Evolutionary conservation across 2,113 vertebrate species (phyloP).

Genomic region (Marmota monax): DNA sequence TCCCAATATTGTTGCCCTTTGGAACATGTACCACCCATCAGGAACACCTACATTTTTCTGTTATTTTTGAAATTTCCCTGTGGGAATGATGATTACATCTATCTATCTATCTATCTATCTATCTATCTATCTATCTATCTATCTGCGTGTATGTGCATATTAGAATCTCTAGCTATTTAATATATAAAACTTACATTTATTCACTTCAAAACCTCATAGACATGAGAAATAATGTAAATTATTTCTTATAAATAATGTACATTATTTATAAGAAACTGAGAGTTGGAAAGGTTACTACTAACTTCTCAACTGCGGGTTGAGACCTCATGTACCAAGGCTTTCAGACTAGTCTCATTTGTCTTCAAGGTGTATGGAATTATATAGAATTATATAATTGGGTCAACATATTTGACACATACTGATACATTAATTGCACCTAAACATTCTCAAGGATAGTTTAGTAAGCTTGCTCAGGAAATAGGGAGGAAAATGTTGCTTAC

Average conservation of each 20-base stretch:
- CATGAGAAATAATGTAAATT: no score
- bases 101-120: no score
- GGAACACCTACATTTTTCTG: neutral
- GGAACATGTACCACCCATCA: neutral
- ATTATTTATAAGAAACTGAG: neutral
- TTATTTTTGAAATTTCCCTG: neutral
- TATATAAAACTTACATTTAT: no score
- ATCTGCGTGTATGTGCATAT: no score
- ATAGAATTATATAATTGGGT: neutral
- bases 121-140: no score
- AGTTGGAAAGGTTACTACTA: neutral
- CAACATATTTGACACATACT: neutral
- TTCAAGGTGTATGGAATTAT: neutral
- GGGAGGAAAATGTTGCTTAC: neutral
- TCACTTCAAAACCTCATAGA: no score
- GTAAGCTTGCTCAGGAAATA: neutral
- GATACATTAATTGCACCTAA: neutral
- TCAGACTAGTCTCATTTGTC: neutral
- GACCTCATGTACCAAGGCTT: neutral
- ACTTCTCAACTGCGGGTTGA: neutral
- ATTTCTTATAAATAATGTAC: no score
- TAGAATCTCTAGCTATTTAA: no score
- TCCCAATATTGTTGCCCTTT: neutral
- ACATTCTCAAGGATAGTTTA: neutral
- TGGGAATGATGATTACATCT: neutral